phyloP scores from a whole-genome alignment of 2,113 vertebrate genomes.

The Tyrannus savana region DNA sequence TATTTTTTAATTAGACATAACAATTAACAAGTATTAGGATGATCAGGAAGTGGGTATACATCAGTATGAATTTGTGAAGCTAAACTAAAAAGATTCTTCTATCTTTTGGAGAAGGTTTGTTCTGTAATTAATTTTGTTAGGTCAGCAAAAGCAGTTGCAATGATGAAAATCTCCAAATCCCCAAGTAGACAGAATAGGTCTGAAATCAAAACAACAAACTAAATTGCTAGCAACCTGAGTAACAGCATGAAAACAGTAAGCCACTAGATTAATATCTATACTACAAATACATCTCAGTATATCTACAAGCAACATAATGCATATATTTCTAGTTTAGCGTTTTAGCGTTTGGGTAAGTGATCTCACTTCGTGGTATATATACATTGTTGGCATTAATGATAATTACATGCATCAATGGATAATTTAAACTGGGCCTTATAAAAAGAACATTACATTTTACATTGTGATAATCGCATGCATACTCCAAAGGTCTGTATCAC shows the following conservation, averaged over 20 bases:
- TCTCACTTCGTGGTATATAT: not conserved
- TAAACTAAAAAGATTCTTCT: not conserved
- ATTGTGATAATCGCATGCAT: conserved; percentile 72
- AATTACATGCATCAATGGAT: not conserved
- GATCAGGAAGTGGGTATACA: not conserved
- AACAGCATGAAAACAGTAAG: not conserved
- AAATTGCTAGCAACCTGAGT: not conserved
- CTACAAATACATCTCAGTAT: not conserved
- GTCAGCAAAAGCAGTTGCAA: not conserved
- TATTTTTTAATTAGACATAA: not conserved
- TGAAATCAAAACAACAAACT: not conserved
- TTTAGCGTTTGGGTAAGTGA: not conserved
- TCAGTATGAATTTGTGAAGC: not conserved
- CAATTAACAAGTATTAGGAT: not conserved
- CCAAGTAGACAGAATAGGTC: not conserved
- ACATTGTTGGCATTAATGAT: not conserved
- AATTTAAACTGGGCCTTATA: not conserved
- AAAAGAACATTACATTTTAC: not conserved
- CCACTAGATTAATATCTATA: not conserved
- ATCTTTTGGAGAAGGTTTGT: not conserved
- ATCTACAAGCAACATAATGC: not conserved
- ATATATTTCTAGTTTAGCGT: not conserved
- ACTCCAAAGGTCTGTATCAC: conserved; percentile 79
- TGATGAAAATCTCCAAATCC: not conserved
- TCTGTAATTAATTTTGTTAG: not conserved